A percentile compares a stretch with the other conserved stretches of the same genome.
Conservation (phyloP, 2,113 vertebrate genomes). For the Martes martes region DNA sequence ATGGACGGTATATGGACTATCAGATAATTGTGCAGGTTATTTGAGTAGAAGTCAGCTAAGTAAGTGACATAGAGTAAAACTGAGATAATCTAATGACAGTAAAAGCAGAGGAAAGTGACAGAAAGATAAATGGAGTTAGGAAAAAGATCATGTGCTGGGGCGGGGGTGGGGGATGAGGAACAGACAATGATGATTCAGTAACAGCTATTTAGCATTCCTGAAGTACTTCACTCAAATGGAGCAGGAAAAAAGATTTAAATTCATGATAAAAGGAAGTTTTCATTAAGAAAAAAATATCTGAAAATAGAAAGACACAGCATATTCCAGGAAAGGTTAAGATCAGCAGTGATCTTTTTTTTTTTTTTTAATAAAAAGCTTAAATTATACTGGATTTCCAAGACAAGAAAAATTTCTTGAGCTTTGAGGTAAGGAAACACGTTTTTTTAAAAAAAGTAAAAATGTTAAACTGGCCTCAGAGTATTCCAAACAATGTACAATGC, state of each 20-base stretch:
- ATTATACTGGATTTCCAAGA: background rate
- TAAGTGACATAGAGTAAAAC: background rate
- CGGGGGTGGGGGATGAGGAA: rapidly evolving
- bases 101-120: background rate
- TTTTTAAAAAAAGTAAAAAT: background rate
- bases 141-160: background rate
- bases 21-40: background rate
- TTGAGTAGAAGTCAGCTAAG: background rate
- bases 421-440: background rate
- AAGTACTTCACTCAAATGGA: background rate
- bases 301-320: background rate
- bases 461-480: background rate
- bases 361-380: background rate
- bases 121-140: background rate
- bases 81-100: background rate
- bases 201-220: background rate
- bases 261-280: background rate
- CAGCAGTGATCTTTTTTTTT: background rate
- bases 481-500: background rate
- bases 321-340: background rate
- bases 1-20: background rate
- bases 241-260: background rate
- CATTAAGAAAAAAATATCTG: background rate
- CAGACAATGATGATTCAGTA: background rate
- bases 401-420: background rate